Evolutionary conservation across 2,113 vertebrate species (phyloP).

Genomic region (Ochotona curzoniae): DNA sequence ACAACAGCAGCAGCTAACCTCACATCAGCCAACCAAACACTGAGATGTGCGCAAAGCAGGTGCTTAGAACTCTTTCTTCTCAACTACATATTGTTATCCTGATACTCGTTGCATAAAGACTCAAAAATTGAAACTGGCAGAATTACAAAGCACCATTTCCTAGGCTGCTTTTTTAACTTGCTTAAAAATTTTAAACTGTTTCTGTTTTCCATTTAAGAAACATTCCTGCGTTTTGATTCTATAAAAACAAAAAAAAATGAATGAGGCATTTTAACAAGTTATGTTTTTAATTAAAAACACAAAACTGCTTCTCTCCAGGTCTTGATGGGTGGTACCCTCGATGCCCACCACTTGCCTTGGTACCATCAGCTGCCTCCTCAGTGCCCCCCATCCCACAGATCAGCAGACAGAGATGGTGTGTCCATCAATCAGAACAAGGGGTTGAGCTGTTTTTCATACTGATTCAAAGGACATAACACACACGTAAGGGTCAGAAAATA

Average conservation of each 20-base stretch:
- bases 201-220: conserved; percentile 88
- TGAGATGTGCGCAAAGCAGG: conserved; percentile 48
- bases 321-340: conserved; percentile 85
- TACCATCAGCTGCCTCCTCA: conserved; percentile 55
- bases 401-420: neutral
- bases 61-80: conserved; percentile 71
- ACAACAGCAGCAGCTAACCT: conserved; percentile 55
- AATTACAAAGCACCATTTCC: conserved; percentile 81
- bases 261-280: conserved; percentile 87
- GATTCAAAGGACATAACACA: conserved; percentile 6
- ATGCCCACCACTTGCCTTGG: conserved; percentile 69
- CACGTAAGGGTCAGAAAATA: neutral
- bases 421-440: neutral
- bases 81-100: conserved; percentile 68
- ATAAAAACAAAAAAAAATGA: conserved; percentile 88
- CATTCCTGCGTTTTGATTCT: conserved; percentile 89
- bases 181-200: conserved; percentile 79
- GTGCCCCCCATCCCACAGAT: neutral
- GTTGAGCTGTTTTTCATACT: neutral
- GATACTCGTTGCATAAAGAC: conserved; percentile 72
- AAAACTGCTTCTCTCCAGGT: conserved; percentile 85
- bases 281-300: conserved; percentile 87
- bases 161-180: conserved; percentile 77
- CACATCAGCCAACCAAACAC: conserved; percentile 47
- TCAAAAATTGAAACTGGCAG: conserved; percentile 74